Conservation (phyloP, 2,113 vertebrate genomes). For the Mormoops blainvillei region DNA sequence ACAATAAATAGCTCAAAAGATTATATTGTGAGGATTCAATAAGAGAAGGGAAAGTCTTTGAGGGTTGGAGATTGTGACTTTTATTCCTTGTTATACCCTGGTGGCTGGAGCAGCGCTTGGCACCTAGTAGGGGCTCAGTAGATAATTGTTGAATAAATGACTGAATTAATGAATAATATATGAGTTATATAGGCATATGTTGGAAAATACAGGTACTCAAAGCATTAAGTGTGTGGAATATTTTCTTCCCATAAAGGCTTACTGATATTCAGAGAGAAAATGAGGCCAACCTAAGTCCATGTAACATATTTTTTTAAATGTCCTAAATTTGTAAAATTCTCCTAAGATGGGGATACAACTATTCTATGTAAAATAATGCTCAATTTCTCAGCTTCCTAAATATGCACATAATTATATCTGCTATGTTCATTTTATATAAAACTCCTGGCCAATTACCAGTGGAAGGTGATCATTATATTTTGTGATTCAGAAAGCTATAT, state of each 20-base stretch:
- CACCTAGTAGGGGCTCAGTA: background rate
- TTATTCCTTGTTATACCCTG: background rate
- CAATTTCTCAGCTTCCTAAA: constrained; percentile 45
- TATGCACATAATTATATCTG: constrained; percentile 21
- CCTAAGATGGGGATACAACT: background rate
- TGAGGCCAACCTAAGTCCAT: background rate
- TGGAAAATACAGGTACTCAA: background rate
- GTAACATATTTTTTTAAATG: background rate
- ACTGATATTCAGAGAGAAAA: constrained; percentile 41
- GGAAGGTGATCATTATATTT: constrained; percentile 49
- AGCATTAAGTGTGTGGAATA: background rate
- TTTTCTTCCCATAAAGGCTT: background rate
- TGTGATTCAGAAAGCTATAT: constrained; percentile 59
- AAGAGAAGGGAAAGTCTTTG: background rate
- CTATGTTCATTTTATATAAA: constrained; percentile 47
- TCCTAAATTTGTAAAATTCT: constrained; percentile 36
- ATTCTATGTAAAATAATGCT: background rate
- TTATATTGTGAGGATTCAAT: background rate
- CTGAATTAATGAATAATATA: background rate
- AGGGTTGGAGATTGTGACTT: background rate
- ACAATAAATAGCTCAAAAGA: background rate
- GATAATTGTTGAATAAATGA: background rate
- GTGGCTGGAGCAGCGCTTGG: background rate
- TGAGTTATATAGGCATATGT: background rate
- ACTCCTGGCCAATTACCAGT: constrained; percentile 10